Evolutionary conservation across 2,113 vertebrate species (phyloP).

Genomic region (Chaetura pelagica): DNA sequence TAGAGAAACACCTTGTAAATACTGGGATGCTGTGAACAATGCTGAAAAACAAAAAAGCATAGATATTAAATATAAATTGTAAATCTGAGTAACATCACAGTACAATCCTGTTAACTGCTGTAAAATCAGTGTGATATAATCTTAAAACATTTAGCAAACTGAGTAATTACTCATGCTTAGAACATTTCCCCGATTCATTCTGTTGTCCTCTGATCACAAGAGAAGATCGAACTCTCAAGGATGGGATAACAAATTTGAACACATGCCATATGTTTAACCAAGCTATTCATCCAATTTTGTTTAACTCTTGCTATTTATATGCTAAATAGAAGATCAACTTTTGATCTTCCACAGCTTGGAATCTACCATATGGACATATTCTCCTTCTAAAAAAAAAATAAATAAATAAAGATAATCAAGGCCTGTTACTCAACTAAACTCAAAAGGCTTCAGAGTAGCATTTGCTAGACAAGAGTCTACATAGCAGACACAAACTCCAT

Average conservation of each 20-base stretch:
- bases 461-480: conserved; percentile 38
- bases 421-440: conserved; percentile 21
- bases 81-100: not conserved
- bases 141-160: not conserved
- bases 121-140: not conserved
- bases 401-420: not conserved
- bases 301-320: conserved; percentile 57
- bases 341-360: conserved; percentile 56
- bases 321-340: conserved; percentile 44
- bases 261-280: conserved; percentile 50
- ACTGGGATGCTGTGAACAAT: not conserved
- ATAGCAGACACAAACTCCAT: conserved; percentile 2
- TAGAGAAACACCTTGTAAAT: not conserved
- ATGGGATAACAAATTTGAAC: conserved; percentile 21
- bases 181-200: not conserved
- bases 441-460: not conserved
- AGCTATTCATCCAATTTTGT: conserved; percentile 52
- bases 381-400: not conserved
- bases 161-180: not conserved
- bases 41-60: not conserved
- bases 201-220: conserved; percentile 30
- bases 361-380: conserved; percentile 56
- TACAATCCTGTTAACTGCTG: not conserved
- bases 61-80: not conserved
- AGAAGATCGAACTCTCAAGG: conserved; percentile 16